These are phyloP conservation scores for Pammene aurita DNA, from an alignment of 2,888 invertebrate genomes.

Conservation along the genomic window DNA sequence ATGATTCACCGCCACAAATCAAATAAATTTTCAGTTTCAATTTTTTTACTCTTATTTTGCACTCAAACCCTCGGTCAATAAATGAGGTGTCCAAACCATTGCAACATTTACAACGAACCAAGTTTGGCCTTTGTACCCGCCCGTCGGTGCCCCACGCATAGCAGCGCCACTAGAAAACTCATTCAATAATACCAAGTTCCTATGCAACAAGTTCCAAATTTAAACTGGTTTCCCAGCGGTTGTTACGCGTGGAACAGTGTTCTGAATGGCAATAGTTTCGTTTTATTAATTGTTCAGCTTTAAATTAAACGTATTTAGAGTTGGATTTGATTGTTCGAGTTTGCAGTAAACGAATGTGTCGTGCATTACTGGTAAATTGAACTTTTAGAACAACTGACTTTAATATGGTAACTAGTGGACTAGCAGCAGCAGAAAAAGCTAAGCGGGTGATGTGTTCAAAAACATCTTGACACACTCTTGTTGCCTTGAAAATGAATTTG, in stretches of 20 bases:
- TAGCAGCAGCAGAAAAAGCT: too few species aligned
- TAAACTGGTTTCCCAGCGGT: background rate
- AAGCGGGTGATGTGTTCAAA: too few species aligned
- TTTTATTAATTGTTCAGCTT: slow-evolving; percentile 32
- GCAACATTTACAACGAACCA: slow-evolving; percentile 11
- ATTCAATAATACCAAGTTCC: too few species aligned
- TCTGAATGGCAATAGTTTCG: slow-evolving; percentile 17
- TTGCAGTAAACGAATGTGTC: background rate
- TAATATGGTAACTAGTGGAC: too few species aligned
- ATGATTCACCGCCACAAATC: too few species aligned
- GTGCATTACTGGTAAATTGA: background rate
- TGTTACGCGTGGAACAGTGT: background rate
- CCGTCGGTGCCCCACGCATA: background rate
- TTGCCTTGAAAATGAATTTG: too few species aligned
- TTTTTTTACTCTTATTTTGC: too few species aligned
- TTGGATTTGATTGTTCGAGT: background rate
- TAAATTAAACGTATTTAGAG: slow-evolving; percentile 21
- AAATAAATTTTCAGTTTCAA: too few species aligned
- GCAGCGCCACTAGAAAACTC: too few species aligned
- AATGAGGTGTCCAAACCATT: slow-evolving; percentile 25
- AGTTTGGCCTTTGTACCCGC: slow-evolving; percentile 21
- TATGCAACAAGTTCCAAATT: background rate
- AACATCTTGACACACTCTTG: too few species aligned
- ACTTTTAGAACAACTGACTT: background rate
- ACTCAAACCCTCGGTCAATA: slow-evolving; percentile 6